A percentile compares a stretch with the other conserved stretches of the same genome.
phyloP scores from a whole-genome alignment of 37 sponge, comb jelly and placozoan genomes.

The Eunapius fragilis region DNA sequence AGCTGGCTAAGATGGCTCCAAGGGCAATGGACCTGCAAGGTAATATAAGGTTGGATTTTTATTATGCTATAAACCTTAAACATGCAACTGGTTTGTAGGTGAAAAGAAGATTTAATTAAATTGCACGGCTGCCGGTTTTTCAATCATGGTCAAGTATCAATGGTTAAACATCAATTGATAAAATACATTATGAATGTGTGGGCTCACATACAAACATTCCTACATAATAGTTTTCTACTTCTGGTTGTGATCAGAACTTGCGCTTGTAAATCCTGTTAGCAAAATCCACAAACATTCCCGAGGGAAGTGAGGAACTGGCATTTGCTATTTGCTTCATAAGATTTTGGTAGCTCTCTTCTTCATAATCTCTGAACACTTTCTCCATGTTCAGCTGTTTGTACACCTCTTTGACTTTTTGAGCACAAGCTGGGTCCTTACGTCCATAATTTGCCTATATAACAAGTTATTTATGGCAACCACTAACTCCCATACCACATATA shows the following conservation, averaged over 20 bases:
- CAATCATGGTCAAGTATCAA: too few species aligned
- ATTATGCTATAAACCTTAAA: too few species aligned
- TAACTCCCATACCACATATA: background rate
- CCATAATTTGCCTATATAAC: slow-evolving; percentile 77
- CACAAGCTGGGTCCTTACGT: slow-evolving; percentile 68
- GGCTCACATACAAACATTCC: background rate
- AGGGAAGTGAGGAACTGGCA: slow-evolving; percentile 49
- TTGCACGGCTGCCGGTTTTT: too few species aligned
- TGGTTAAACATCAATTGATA: too few species aligned
- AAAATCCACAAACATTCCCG: slow-evolving; percentile 80
- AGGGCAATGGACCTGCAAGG: too few species aligned
- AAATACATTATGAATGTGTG: too few species aligned
- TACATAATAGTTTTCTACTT: background rate
- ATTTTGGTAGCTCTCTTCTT: slow-evolving; percentile 73
- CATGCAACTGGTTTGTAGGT: too few species aligned
- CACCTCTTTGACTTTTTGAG: slow-evolving; percentile 73
- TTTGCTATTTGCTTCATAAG: slow-evolving; percentile 56
- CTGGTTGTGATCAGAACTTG: slow-evolving; percentile 22
- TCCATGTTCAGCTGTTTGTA: slow-evolving; percentile 71
- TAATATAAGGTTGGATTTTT: too few species aligned
- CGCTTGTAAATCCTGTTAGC: slow-evolving; percentile 80
- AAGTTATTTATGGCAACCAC: background rate
- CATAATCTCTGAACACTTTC: slow-evolving; percentile 75
- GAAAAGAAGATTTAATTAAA: too few species aligned
- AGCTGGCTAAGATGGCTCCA: too few species aligned